Percentiles rank a stretch among this genome's conserved stretches.
These are phyloP conservation scores for Lobophora halterata DNA, from an alignment of 2,888 invertebrate genomes.

Conservation along the genomic window DNA sequence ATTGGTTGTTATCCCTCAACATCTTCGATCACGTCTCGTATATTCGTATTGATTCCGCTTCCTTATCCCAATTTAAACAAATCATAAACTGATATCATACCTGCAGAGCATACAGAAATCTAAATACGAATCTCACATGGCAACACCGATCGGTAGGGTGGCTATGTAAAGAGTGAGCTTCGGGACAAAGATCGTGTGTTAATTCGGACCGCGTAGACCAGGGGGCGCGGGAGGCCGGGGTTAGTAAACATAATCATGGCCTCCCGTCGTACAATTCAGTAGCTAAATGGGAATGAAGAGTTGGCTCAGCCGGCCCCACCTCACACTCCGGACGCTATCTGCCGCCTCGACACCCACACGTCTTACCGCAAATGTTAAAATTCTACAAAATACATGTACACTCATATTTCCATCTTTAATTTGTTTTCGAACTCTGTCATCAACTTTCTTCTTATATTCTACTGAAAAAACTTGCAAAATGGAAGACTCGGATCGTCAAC, in stretches of 20 bases:
- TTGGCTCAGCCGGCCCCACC: constrained; percentile 54
- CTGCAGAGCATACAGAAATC: constrained; percentile 31
- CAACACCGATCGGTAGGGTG: constrained; percentile 40
- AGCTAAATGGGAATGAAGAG: constrained; percentile 77
- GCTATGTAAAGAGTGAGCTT: constrained; percentile 47
- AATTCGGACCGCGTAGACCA: constrained; percentile 69
- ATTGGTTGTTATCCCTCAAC: too few species aligned
- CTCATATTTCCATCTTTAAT: constrained; percentile 3
- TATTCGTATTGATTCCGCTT: constrained; percentile 25
- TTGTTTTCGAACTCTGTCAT: too few species aligned
- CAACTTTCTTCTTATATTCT: too few species aligned
- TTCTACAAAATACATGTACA: constrained; percentile 35
- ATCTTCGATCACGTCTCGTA: constrained; percentile 21
- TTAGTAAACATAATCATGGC: constrained; percentile 77
- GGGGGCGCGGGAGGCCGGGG: constrained; percentile 61
- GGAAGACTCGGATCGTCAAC: too few species aligned
- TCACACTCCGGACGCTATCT: constrained; percentile 52
- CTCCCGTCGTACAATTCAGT: constrained; percentile 74
- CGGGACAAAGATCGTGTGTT: constrained; percentile 74
- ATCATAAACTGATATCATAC: constrained; percentile 27
- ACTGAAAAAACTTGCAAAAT: too few species aligned
- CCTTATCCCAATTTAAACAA: constrained; percentile 29
- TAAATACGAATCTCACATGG: constrained; percentile 42
- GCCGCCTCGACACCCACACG: constrained; percentile 59
- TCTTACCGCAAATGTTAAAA: constrained; percentile 58